Percentiles rank a stretch among this genome's conserved stretches.
These are phyloP conservation scores for Urocitellus parryii DNA, from an alignment of 2,113 vertebrate genomes.

Conservation along the genomic window DNA sequence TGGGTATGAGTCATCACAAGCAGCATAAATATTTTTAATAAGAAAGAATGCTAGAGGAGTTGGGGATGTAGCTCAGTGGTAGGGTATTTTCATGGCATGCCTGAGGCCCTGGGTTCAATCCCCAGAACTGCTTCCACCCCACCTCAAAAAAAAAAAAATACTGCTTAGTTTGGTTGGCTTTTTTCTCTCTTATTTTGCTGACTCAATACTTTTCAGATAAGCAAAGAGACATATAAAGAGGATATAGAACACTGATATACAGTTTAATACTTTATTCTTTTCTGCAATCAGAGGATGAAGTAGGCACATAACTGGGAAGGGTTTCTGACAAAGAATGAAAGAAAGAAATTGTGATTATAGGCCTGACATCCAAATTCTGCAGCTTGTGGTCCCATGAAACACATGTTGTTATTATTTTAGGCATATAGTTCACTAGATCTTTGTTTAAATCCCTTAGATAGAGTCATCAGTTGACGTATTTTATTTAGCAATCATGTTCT, in stretches of 20 bases:
- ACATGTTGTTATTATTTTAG: conserved; percentile 30
- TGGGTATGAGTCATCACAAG: no score
- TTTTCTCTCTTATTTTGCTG: not conserved
- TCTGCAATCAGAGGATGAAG: conserved; percentile 57
- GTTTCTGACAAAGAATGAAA: conserved; percentile 61
- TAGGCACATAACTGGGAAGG: conserved; percentile 49
- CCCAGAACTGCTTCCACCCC: not conserved
- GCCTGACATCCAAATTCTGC: conserved; percentile 15
- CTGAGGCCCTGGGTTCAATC: no score
- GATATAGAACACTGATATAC: not conserved
- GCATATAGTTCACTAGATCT: not conserved
- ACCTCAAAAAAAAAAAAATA: not conserved
- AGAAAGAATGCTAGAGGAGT: not conserved
- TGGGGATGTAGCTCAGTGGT: no score
- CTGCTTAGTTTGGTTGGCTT: not conserved
- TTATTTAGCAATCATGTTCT: not conserved
- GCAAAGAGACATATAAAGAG: conserved; percentile 5
- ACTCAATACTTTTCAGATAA: conserved; percentile 54
- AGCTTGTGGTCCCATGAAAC: conserved; percentile 28
- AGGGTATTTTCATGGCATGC: no score
- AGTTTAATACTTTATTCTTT: conserved; percentile 54
- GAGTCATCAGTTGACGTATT: not conserved
- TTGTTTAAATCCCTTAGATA: conserved; percentile 43
- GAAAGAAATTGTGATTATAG: conserved; percentile 49
- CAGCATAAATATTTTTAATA: not conserved